Conservation (phyloP, 1,140 invertebrate species). For the Amyelois transitella region DNA sequence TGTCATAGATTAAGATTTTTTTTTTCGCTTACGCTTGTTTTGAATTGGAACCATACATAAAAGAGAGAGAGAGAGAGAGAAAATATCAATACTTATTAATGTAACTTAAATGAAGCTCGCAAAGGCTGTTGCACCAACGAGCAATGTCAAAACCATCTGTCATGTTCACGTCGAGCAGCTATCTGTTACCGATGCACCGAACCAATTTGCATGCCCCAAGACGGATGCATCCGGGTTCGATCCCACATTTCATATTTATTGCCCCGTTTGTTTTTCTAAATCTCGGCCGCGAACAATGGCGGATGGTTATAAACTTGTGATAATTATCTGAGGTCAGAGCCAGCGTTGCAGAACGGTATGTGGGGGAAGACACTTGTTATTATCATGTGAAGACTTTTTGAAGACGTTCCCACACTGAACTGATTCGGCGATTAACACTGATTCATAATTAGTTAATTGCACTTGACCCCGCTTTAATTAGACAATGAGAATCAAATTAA, state of each 20-base stretch:
- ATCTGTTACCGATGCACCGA: not conserved
- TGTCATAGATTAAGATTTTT: no score
- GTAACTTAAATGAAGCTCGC: no score
- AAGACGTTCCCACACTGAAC: conserved; percentile 69
- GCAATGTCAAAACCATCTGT: no score
- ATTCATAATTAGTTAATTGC: conserved; percentile 67
- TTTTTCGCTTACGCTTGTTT: no score
- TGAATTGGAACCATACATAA: no score
- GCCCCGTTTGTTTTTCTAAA: conserved; percentile 37
- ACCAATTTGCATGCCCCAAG: not conserved
- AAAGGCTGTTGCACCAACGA: no score
- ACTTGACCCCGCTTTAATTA: conserved; percentile 49
- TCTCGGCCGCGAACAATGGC: conserved; percentile 62
- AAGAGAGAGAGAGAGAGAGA: no score
- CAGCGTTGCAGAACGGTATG: conserved; percentile 60
- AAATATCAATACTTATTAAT: no score
- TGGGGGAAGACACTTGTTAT: conserved; percentile 51
- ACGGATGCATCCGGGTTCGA: not conserved
- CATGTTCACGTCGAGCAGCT: no score
- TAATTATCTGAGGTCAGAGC: conserved; percentile 64
- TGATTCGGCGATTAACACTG: conserved; percentile 64
- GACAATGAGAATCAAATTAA: conserved; percentile 32
- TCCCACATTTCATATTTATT: conserved; percentile 36
- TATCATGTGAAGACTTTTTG: conserved; percentile 70
- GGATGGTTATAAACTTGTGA: conserved; percentile 61